Evolutionary conservation across 2,888 invertebrate species (phyloP), one percentile per base, ranked within the genome.

Genomic region (Nomada goodeniana): DNA sequence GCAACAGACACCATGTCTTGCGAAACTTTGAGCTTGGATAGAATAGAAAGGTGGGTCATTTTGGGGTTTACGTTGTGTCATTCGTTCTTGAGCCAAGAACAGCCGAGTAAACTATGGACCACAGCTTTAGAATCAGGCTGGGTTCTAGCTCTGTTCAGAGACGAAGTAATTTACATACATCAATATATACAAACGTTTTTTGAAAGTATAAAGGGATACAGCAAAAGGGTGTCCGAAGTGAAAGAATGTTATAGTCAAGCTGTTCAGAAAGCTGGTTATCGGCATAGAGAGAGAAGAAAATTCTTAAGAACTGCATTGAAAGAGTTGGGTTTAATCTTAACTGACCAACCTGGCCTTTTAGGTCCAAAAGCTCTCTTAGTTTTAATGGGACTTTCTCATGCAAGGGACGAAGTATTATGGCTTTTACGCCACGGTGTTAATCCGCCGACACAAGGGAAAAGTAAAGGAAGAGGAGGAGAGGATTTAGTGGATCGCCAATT

Each of bases 391-490:
- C 95, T 99, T 13, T 98, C 98, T 84, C 97, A 98, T 94, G 97
- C 99, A 0, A 96, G 99, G 89, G 99, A 99, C 95, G 99, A 99
- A 95, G 98, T 99, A 29, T 96, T 97, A 68, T 99, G 99, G 99
- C 95, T 99, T 64, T 93, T 99, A 61, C 96, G 99, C 71, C 99
- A 99, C 93, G 98, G 98, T 93, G 98, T 98, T 90, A 99, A 99
- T 94, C 98, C 98, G 53, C 99, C 99, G 1, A 95, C 96, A 76
- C 96, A 97, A 86, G 94, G 95, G 23, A 98, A 97, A 93, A 96
- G 96, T 20, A 98, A 98, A 94, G 96, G 96, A 61, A 97, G 97
- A 94, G 96, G 97, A 18, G 96, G 97, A n/a, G 98, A 98, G 94
- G 98, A 98, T 94, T 95, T 99, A 74, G 97, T 98, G 0, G 99